Evolutionary conservation across 2,797 vertebrate genomes (phyloP).

Genomic region (Macropus fuliginosus): DNA sequence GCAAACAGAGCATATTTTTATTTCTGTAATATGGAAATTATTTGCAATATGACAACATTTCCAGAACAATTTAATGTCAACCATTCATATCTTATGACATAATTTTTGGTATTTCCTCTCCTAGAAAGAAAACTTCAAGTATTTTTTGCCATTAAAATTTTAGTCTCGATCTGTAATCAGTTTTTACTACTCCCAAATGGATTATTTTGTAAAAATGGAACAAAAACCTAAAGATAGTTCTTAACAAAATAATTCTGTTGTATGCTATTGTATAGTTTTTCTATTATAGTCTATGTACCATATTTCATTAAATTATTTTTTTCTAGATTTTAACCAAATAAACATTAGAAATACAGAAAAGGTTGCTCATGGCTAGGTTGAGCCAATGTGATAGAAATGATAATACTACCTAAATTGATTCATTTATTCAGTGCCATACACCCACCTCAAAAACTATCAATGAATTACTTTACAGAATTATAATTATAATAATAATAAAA

Average conservation of each 20-base stretch:
- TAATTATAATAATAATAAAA: not conserved
- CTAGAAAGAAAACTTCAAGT: not conserved
- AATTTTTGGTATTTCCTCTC: not conserved
- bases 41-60: constrained; percentile 17
- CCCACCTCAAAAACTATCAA: not conserved
- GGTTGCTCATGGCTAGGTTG: not conserved
- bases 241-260: not conserved
- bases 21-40: constrained; percentile 14
- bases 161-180: not conserved
- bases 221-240: not conserved
- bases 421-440: not conserved
- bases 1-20: constrained; percentile 47
- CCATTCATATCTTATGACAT: not conserved
- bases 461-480: not conserved
- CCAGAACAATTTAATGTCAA: not conserved
- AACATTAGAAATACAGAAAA: not conserved
- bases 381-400: not conserved
- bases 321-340: not conserved
- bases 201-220: not conserved
- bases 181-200: too few relatives aligned
- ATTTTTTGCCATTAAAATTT: constrained; percentile 11
- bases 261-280: not conserved
- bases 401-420: not conserved
- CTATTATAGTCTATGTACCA: not conserved
- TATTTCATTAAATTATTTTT: not conserved